Evolutionary conservation across 2,888 invertebrate genomes (phyloP).

Genomic region (Melieria picta): DNA sequence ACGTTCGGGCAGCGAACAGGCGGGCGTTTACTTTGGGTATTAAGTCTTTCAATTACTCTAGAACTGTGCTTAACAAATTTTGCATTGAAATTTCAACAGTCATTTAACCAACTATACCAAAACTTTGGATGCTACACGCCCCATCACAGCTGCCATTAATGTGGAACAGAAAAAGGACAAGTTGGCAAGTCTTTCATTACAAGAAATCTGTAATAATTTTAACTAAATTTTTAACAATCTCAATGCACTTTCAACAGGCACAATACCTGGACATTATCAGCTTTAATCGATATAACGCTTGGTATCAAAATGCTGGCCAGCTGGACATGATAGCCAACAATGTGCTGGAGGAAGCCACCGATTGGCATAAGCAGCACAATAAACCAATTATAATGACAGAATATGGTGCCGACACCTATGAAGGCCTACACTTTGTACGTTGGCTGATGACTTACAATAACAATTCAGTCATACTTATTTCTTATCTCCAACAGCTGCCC

Average conservation of each 20-base stretch:
- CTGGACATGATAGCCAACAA: slow-evolving; percentile 77
- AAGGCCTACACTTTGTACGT: slow-evolving; percentile 88
- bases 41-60: neutral
- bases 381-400: slow-evolving; percentile 94
- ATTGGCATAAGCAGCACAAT: slow-evolving; percentile 81
- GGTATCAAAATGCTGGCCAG: slow-evolving; percentile 90
- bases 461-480: neutral
- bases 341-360: slow-evolving; percentile 78
- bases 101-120: slow-evolving; percentile 80
- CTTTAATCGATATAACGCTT: slow-evolving; percentile 95
- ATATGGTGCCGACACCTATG: slow-evolving; percentile 94
- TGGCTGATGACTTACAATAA: slow-evolving; percentile 2
- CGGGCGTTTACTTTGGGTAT: slow-evolving; percentile 84
- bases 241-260: slow-evolving; percentile 68
- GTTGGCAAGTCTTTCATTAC: slow-evolving; percentile 68
- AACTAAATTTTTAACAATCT: neutral
- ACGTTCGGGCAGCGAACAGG: slow-evolving; percentile 72
- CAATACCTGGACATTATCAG: slow-evolving; percentile 87
- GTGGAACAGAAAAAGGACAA: slow-evolving; percentile 71
- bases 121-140: slow-evolving; percentile 80
- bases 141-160: slow-evolving; percentile 84
- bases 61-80: neutral
- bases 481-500: slow-evolving; percentile 70
- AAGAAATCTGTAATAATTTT: neutral
- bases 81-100: slow-evolving; percentile 63